Base-by-base conservation (phyloP, 2,888 invertebrate genomes). In the Pseudococcus viburni region DNA sequence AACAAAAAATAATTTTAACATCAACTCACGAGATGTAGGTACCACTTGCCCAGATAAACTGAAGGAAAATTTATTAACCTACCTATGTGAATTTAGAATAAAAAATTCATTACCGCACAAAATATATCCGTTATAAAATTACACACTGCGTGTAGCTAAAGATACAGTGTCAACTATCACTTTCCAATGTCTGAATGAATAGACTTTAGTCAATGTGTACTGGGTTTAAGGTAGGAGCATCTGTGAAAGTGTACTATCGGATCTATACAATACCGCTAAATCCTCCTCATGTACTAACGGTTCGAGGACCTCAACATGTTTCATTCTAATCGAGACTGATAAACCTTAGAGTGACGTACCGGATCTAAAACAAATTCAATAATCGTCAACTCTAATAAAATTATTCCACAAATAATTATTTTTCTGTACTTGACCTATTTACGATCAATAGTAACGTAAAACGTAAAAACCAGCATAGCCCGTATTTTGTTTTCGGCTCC, bases 111-210 rank as follows among this genome's bases (percentile, higher is more conserved):
- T 39, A 73, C 73, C 4, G 15, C 33, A 83, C n/a, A 83, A 39
- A 83, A 83, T 42, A 83, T 46, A 46, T 77, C 77, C 77, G 77
- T 77, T 33, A 77, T 77, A 17, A 77, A 77, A 77, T 77, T 77
- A 33, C 39, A 77, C 73, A 15, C 77, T 5, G 39, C 33, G 39
- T 77, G 46, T 46, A 46, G 19, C 46, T 19, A 83, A 46, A 42
- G 33, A 83, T 46, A 83, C 46, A 83, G 46, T 83, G 80, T 83
- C 80, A 83, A 83, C 46, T 83, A 83, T 83, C 80, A 83, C 80
- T 83, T 83, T 83, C 80, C 80, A 83, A 83, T 83, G 46, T 46
- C 77, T 77, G 39, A 42, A 46, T 46, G 80, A 83, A 46, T 46
- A 83, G 80, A 46, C 46, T 46, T 7, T 3, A n/a, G 19, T 42